Percentiles rank a stretch among this genome's conserved stretches.
Conservation (phyloP, 2,888 invertebrate genomes). For the Mamestra brassicae region DNA sequence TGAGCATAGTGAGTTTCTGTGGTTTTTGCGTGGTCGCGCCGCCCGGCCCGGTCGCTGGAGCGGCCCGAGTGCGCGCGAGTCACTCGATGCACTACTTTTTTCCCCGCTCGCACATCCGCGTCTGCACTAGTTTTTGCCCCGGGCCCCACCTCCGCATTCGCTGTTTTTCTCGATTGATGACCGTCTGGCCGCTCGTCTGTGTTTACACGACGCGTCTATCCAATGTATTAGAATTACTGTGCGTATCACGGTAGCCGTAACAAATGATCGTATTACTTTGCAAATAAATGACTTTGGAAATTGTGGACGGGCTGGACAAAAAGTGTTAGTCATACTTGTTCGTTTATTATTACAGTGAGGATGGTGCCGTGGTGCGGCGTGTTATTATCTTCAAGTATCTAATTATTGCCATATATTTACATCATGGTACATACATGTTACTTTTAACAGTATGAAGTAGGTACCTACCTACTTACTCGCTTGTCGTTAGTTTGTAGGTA, state of each 20-base stretch:
- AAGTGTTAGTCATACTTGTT: conserved; percentile 57
- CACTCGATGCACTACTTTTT: conserved; percentile 81
- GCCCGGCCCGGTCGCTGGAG: conserved; percentile 23
- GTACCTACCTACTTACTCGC: conserved; percentile 9
- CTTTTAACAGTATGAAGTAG: conserved; percentile 8
- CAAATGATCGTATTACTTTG: conserved; percentile 66
- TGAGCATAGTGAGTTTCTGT: conserved; percentile 50
- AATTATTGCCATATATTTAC: conserved; percentile 26
- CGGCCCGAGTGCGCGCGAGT: conserved; percentile 69
- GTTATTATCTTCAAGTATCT: conserved; percentile 40
- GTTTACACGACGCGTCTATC: conserved; percentile 73
- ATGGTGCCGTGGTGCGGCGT: conserved; percentile 23
- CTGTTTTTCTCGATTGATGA: conserved; percentile 85
- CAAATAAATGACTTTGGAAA: conserved; percentile 63
- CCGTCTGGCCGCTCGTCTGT: conserved; percentile 80
- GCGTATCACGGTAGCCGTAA: conserved; percentile 80
- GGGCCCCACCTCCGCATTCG: conserved; percentile 71
- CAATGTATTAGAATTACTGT: conserved; percentile 67
- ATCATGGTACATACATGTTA: background rate
- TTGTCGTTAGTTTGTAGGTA: conserved; percentile 31
- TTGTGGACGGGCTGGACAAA: conserved; percentile 55
- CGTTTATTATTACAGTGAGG: conserved; percentile 53
- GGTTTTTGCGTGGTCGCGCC: conserved; percentile 50
- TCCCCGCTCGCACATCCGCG: conserved; percentile 81
- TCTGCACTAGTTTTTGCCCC: conserved; percentile 83